Evolutionary conservation across 2,113 vertebrate species (phyloP).

Genomic region (Dascyllus trimaculatus): DNA sequence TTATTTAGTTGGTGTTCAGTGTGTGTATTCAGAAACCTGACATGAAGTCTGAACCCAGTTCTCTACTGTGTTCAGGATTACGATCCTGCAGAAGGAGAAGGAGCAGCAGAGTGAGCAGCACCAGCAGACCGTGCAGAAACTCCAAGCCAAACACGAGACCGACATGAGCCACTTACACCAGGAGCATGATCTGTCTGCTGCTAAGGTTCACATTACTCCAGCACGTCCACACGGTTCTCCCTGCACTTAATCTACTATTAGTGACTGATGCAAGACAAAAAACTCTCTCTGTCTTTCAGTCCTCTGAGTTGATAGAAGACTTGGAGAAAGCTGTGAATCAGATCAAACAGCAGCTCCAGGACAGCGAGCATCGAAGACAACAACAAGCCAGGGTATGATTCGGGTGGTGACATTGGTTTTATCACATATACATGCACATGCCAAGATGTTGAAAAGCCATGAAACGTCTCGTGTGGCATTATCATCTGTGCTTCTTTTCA

Average conservation of each 20-base stretch:
- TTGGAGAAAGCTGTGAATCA: slow-evolving; percentile 82
- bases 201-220: slow-evolving; percentile 84
- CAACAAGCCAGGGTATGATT: slow-evolving; percentile 87
- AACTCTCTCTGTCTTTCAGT: slow-evolving; percentile 74
- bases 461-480: not conserved
- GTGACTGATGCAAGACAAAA: not conserved
- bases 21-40: not conserved
- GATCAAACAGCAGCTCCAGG: slow-evolving; percentile 88
- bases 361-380: slow-evolving; percentile 85
- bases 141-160: slow-evolving; percentile 86
- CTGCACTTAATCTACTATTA: not conserved
- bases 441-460: too few relatives aligned
- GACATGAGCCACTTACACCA: slow-evolving; percentile 88
- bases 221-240: not conserved
- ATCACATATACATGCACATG: too few relatives aligned
- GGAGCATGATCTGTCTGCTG: slow-evolving; percentile 87
- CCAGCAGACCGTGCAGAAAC: slow-evolving; percentile 83
- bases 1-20: too few relatives aligned
- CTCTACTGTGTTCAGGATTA: slow-evolving; percentile 77
- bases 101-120: slow-evolving; percentile 82
- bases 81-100: slow-evolving; percentile 87
- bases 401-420: not conserved
- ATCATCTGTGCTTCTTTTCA: slow-evolving; percentile 66
- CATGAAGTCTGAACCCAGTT: not conserved
- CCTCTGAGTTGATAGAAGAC: slow-evolving; percentile 86